A percentile compares a stretch with the other conserved stretches of the same genome.
Evolutionary conservation across 2,797 vertebrate genomes (phyloP).

Genomic region (Nasua narica): DNA sequence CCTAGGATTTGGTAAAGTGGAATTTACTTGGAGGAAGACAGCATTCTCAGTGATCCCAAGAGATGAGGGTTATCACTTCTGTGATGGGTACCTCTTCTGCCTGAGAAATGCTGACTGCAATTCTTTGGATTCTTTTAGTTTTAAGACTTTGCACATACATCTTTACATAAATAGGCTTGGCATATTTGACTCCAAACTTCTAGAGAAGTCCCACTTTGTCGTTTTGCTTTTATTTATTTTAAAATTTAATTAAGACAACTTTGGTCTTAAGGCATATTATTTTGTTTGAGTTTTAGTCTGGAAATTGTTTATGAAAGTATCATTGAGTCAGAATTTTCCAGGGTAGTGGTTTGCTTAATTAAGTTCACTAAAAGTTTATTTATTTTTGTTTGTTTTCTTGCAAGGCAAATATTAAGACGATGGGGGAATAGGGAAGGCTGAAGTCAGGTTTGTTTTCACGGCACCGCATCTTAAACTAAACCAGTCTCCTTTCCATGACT

Average conservation of each 20-base stretch:
- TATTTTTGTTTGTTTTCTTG: neutral
- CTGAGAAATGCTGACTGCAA: constrained; percentile 50
- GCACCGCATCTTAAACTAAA: neutral
- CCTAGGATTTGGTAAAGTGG: constrained; percentile 45
- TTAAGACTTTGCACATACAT: constrained; percentile 33
- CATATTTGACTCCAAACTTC: neutral
- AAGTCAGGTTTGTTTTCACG: neutral
- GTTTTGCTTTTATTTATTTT: neutral
- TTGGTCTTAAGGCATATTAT: neutral
- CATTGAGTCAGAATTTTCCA: neutral
- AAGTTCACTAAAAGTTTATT: neutral
- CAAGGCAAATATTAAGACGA: neutral
- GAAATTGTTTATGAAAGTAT: neutral
- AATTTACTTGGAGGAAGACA: constrained; percentile 54
- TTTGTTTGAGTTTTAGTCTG: constrained; percentile 7
- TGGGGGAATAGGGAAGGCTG: neutral
- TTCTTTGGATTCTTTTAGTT: constrained; percentile 39
- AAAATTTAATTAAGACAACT: neutral
- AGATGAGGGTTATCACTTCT: constrained; percentile 2
- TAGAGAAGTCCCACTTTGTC: neutral
- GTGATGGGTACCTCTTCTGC: neutral
- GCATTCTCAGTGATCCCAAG: constrained; percentile 14
- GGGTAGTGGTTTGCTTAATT: neutral
- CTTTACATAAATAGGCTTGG: constrained; percentile 12
- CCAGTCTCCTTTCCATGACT: neutral